These are phyloP conservation scores for Perodicticus potto DNA, from an alignment of 2,797 vertebrate genomes.

Conservation along the genomic window DNA sequence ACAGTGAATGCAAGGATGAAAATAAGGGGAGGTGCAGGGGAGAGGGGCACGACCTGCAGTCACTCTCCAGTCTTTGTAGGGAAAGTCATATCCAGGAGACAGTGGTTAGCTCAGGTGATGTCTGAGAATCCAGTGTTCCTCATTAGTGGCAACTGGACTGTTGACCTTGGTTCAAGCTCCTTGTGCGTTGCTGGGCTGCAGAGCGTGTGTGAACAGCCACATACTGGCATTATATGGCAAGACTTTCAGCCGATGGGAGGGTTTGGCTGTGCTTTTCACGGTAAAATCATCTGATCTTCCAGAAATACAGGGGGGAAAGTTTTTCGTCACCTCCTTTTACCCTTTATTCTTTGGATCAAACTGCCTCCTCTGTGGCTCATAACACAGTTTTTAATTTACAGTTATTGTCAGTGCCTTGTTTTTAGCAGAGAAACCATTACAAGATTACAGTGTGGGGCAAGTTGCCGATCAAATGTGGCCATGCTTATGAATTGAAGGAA, in stretches of 20 bases:
- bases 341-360: background rate
- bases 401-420: background rate
- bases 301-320: background rate
- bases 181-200: background rate
- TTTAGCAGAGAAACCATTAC: too few relatives aligned
- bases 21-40: rapidly evolving
- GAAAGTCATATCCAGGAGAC: rapidly evolving
- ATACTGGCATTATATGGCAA: rapidly evolving
- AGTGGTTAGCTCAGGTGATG: background rate
- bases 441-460: background rate
- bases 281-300: background rate
- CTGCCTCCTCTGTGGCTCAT: background rate
- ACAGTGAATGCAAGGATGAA: rapidly evolving
- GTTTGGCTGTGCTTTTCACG: background rate
- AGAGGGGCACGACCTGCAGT: background rate
- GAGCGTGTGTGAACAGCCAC: background rate
- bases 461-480: background rate
- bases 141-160: rapidly evolving
- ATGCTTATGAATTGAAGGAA: background rate
- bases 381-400: background rate
- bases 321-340: background rate
- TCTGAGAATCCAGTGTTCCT: rapidly evolving
- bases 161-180: background rate
- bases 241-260: background rate
- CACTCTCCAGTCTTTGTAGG: rapidly evolving